Evolutionary conservation across 2,797 vertebrate genomes (phyloP), one percentile per base, ranked within the genome.

Genomic region (Pseudochirops cupreus): DNA sequence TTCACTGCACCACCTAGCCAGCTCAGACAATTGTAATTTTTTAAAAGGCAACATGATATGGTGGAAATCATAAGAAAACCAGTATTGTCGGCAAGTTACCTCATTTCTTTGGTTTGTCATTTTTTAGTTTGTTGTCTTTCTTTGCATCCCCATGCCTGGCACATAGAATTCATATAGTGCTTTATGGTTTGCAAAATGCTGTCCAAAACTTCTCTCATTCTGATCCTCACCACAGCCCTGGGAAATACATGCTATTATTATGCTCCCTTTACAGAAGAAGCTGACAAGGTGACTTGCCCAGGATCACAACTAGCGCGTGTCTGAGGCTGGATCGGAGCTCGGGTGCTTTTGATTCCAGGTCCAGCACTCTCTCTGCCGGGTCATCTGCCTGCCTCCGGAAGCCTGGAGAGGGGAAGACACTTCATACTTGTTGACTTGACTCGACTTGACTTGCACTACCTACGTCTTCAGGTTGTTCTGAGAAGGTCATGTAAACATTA

Each of bases 181-280:
- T 74, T 39, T 39, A 74, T 10, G 67, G 67, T 21, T 74, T 39
- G n/a, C 6, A 74, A 74, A 74, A 39, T 74, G 33, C n/a, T 39
- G 18, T 39, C 21, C 18, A 74, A 74, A 39, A 74, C 18, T n/a
- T n/a, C 6, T 67, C 62, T 67, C 62, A 18, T 39, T 82, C 39
- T 82, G 67, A 82, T 82, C 7, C 5, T 82, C 67, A 82, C 67
- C 9, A 82, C 67, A 46, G 39, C n/a, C 18, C 16, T 82, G 67
- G 33, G 62, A 67, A 67, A 67, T n/a, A n/a, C 0, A 18, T 24
- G 67, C n/a, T 39, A 46, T 24, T 24, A 24, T 39, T 74, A 82
- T 3, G 16, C 18, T n/a, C 90, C n/a, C 18, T 91, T 96, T 57
- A 33, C 74, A 93, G 91, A 91, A 1, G 92, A 95, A 46, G 13